phyloP scores from a whole-genome alignment of 2,797 vertebrate genomes.

The Tragopan temminckii region DNA sequence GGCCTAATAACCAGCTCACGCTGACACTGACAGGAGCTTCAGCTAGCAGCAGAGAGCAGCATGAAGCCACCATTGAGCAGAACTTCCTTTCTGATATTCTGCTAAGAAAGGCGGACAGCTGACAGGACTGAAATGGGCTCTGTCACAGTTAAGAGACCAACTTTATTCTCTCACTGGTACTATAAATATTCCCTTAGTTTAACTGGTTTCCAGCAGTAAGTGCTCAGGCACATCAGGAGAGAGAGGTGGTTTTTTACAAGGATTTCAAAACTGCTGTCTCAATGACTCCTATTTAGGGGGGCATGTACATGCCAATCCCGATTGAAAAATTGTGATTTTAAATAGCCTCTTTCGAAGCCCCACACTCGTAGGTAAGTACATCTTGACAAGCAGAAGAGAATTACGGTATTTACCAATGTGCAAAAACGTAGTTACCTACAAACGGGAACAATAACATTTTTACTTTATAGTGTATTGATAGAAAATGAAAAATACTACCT shows the following conservation, averaged over 20 bases:
- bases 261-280: conserved; percentile 18
- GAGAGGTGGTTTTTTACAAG: neutral
- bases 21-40: neutral
- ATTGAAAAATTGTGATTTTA: neutral
- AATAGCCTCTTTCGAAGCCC: neutral
- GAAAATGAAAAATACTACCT: neutral
- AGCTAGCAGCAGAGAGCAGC: conserved; percentile 28
- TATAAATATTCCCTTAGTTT: conserved; percentile 59
- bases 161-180: conserved; percentile 42
- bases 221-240: neutral
- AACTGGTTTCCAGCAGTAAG: conserved; percentile 38
- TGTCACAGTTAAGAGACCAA: conserved; percentile 15
- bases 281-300: neutral
- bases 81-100: conserved; percentile 18
- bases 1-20: neutral
- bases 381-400: conserved; percentile 29
- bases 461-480: neutral
- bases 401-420: neutral
- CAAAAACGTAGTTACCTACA: conserved; percentile 19
- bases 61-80: neutral
- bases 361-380: rapidly evolving
- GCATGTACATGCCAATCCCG: neutral
- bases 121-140: conserved; percentile 21
- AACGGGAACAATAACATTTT: neutral
- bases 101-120: conserved; percentile 11